These are phyloP conservation scores for Alviniconcha marisindica DNA, from an alignment of 1,140 invertebrate species.

Conservation along the genomic window DNA sequence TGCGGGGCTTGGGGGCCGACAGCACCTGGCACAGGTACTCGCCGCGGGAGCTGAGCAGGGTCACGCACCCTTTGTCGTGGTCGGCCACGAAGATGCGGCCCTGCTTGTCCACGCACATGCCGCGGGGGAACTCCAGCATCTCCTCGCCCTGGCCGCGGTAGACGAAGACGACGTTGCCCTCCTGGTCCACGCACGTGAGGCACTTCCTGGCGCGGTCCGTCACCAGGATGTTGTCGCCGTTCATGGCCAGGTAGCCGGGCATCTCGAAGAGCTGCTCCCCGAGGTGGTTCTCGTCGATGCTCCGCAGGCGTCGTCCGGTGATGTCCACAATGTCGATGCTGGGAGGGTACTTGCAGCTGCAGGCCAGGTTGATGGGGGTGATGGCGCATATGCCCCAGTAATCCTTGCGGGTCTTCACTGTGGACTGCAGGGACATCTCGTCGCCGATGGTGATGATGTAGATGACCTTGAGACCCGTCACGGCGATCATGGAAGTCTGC, in stretches of 20 bases:
- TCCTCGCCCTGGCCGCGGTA: not conserved
- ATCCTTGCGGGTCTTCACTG: conserved; percentile 30
- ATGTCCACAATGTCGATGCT: conserved; percentile 39
- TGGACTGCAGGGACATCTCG: conserved; percentile 33
- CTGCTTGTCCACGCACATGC: conserved; percentile 20
- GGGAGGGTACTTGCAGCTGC: conserved; percentile 37
- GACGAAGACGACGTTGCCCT: conserved; percentile 11
- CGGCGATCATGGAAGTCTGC: conserved; percentile 23
- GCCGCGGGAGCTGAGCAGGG: not conserved
- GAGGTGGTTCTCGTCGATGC: conserved; percentile 14
- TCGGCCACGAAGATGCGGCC: conserved; percentile 34
- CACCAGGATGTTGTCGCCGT: conserved; percentile 26
- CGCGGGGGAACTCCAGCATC: not conserved
- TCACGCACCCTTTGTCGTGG: not conserved
- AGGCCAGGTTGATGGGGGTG: conserved; percentile 38
- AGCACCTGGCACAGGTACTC: conserved; percentile 29
- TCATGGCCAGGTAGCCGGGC: conserved; percentile 26
- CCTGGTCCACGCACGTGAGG: conserved; percentile 32
- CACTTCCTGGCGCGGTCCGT: conserved; percentile 26
- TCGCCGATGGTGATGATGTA: conserved; percentile 28
- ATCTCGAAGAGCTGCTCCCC: conserved; percentile 28
- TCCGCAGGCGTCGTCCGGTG: conserved; percentile 2
- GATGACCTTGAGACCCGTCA: conserved; percentile 26
- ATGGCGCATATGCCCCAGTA: conserved; percentile 35
- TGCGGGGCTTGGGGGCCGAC: conserved; percentile 24